A percentile compares a stretch with the other conserved stretches of the same genome.
Conservation (phyloP, 1,140 invertebrate species). For the Himalopsyche phryganea region DNA sequence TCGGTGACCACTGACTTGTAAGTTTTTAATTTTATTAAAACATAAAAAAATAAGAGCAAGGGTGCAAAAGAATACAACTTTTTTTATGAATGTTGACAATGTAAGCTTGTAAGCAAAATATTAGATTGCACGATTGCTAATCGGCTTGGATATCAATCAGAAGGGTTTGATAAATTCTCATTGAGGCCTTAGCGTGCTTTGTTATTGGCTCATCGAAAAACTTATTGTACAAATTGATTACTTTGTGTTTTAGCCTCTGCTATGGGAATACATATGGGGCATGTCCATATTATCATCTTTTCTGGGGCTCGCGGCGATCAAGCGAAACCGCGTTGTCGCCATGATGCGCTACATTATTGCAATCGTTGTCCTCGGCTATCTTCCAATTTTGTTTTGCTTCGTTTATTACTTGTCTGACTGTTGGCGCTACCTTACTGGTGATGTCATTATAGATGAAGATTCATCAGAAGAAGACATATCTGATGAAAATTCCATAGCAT, state of each 20-base stretch:
- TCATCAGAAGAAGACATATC: constrained; percentile 56
- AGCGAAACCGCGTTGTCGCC: constrained; percentile 74
- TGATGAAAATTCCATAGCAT: constrained; percentile 58
- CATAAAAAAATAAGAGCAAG: too few relatives aligned
- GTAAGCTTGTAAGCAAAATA: too few relatives aligned
- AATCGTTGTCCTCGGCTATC: constrained; percentile 71
- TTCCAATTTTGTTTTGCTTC: constrained; percentile 78
- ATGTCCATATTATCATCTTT: constrained; percentile 81
- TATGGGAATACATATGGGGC: constrained; percentile 95
- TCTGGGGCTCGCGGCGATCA: constrained; percentile 80
- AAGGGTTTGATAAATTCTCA: too few relatives aligned
- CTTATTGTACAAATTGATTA: neutral
- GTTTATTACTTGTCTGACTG: constrained; percentile 81
- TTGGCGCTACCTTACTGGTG: constrained; percentile 71
- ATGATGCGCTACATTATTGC: constrained; percentile 82
- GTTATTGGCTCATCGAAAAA: neutral
- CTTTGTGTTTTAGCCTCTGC: constrained; percentile 62
- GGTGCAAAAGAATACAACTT: too few relatives aligned
- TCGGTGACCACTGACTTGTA: too few relatives aligned
- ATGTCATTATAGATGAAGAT: constrained; percentile 56
- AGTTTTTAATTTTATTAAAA: too few relatives aligned
- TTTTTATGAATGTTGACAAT: too few relatives aligned
- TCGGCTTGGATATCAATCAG: too few relatives aligned
- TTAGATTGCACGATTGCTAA: too few relatives aligned
- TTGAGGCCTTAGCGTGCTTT: neutral